Evolutionary conservation across 2,797 vertebrate genomes (phyloP).

Genomic region (Serranus cabrilla): DNA sequence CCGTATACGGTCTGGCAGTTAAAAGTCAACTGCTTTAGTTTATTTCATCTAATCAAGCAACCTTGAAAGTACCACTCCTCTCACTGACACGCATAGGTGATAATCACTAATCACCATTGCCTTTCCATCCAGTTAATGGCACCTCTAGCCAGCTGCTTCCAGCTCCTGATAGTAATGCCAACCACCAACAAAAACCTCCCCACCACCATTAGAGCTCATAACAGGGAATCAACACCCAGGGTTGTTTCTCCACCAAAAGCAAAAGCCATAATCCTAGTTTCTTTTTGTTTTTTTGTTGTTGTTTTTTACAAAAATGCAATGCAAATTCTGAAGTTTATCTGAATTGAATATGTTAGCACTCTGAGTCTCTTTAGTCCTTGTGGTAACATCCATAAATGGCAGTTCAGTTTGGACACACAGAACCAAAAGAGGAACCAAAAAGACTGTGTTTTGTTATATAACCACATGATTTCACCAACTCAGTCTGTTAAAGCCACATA

Average conservation of each 20-base stretch:
- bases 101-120: conserved; percentile 27
- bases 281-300: too few species aligned
- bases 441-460: too few species aligned
- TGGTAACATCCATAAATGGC: too few species aligned
- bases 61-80: conserved; percentile 30
- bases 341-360: neutral
- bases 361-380: too few species aligned
- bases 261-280: neutral
- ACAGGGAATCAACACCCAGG: neutral
- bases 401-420: too few species aligned
- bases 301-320: neutral
- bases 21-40: neutral
- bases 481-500: too few species aligned
- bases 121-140: conserved; percentile 35
- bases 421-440: too few species aligned
- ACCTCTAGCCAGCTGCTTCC: conserved; percentile 9
- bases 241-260: neutral
- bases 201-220: neutral
- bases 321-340: neutral
- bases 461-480: too few species aligned
- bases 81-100: conserved; percentile 25
- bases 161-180: conserved; percentile 12
- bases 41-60: conserved; percentile 38
- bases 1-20: neutral
- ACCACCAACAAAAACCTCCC: conserved; percentile 1